Percentiles rank a stretch among this genome's conserved stretches.
These are phyloP conservation scores for Tribolium freemani DNA, from an alignment of 2,888 invertebrate genomes.

Conservation along the genomic window DNA sequence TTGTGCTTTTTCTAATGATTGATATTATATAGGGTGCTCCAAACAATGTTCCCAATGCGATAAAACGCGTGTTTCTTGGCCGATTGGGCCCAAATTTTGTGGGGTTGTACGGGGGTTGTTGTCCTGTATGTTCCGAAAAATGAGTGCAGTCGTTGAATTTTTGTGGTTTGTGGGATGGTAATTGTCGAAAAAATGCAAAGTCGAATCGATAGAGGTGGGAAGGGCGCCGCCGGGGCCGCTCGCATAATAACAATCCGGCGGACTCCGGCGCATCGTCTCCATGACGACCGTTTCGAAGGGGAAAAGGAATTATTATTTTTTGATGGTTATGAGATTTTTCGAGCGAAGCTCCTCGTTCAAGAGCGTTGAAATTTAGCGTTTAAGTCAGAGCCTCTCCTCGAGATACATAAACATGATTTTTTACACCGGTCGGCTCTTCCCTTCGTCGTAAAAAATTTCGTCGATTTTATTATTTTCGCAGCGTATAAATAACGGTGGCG, in stretches of 20 bases:
- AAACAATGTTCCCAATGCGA: too few species aligned
- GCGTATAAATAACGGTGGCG: conserved; percentile 14
- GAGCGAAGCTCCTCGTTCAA: conserved; percentile 54
- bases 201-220: conserved; percentile 40
- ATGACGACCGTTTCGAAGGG: conserved; percentile 56
- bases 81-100: too few species aligned
- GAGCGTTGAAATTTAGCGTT: conserved; percentile 56
- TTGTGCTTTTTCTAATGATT: too few species aligned
- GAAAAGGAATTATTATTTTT: conserved; percentile 66
- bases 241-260: conserved; percentile 54
- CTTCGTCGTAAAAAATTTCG: background rate
- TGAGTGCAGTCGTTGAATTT: background rate
- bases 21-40: too few species aligned
- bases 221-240: conserved; percentile 40
- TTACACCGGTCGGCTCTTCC: conserved; percentile 21
- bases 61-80: too few species aligned
- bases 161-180: background rate
- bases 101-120: too few species aligned
- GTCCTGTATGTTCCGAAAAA: background rate
- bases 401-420: conserved; percentile 48
- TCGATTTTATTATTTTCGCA: conserved; percentile 16
- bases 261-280: conserved; percentile 52
- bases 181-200: conserved; percentile 32
- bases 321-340: conserved; percentile 66
- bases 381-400: conserved; percentile 55